Evolutionary conservation across 2,888 invertebrate genomes (phyloP).

Genomic region (Drosophila barbarae): DNA sequence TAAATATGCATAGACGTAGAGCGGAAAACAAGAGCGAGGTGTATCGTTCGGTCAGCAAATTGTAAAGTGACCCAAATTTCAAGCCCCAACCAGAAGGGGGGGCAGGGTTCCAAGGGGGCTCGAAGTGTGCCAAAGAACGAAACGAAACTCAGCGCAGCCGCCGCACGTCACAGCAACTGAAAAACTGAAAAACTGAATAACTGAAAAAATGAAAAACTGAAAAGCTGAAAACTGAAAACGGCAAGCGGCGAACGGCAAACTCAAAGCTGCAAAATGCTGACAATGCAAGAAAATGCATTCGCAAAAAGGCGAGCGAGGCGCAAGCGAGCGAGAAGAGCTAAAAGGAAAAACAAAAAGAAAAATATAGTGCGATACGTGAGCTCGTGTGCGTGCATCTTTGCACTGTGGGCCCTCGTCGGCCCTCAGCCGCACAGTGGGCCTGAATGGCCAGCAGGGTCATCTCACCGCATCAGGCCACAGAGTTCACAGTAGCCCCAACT

Average conservation of each 20-base stretch:
- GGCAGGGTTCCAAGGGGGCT: conserved; percentile 29
- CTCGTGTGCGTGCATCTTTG: conserved; percentile 48
- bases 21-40: conserved; percentile 53
- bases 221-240: conserved; percentile 16
- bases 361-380: conserved; percentile 48
- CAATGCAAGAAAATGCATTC: conserved; percentile 71
- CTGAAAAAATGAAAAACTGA: neutral
- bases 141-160: conserved; percentile 50
- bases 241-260: conserved; percentile 32
- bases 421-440: conserved; percentile 13
- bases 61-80: conserved; percentile 74
- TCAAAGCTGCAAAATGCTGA: conserved; percentile 65
- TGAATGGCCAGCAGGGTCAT: conserved; percentile 7
- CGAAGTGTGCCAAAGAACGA: conserved; percentile 71
- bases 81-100: conserved; percentile 29
- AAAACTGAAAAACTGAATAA: conserved; percentile 12
- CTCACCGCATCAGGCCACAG: conserved; percentile 14
- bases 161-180: conserved; percentile 40
- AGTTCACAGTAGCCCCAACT: conserved; percentile 24
- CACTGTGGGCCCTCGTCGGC: conserved; percentile 29
- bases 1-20: conserved; percentile 47
- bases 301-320: conserved; percentile 41
- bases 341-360: conserved; percentile 11
- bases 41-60: conserved; percentile 69
- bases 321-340: conserved; percentile 23